Evolutionary conservation across 2,797 vertebrate species (phyloP).

Genomic region (Falco peregrinus): DNA sequence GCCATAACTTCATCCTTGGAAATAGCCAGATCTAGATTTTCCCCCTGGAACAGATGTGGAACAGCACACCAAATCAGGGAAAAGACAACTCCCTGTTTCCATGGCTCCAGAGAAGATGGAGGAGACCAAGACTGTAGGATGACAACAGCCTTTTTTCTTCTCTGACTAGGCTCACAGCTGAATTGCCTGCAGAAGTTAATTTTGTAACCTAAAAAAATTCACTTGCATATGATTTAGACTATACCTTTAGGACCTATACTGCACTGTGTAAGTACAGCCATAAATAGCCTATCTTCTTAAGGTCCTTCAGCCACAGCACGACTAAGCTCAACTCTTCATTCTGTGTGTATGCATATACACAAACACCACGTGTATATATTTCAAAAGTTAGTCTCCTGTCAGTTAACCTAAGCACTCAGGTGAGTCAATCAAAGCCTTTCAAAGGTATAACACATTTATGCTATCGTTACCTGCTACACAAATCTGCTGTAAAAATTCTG

Average conservation of each 20-base stretch:
- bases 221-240: not conserved
- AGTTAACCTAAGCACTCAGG: not conserved
- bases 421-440: not conserved
- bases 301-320: not conserved
- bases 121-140: not conserved
- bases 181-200: not conserved
- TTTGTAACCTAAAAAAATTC: not conserved
- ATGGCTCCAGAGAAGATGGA: not conserved
- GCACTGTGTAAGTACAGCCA: not conserved
- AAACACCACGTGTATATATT: not conserved
- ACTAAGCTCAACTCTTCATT: not conserved
- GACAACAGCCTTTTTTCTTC: not conserved
- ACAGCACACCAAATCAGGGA: not conserved
- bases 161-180: not conserved
- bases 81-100: not conserved
- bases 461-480: not conserved
- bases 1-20: conserved; percentile 96
- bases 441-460: not conserved
- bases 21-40: conserved; percentile 94
- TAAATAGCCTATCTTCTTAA: not conserved
- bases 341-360: not conserved
- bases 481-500: not conserved
- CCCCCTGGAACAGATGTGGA: conserved; percentile 81
- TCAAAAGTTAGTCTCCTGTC: not conserved
- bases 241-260: not conserved